These are phyloP conservation scores for Platanista minor DNA, from an alignment of 2,113 vertebrate genomes.

Conservation along the genomic window DNA sequence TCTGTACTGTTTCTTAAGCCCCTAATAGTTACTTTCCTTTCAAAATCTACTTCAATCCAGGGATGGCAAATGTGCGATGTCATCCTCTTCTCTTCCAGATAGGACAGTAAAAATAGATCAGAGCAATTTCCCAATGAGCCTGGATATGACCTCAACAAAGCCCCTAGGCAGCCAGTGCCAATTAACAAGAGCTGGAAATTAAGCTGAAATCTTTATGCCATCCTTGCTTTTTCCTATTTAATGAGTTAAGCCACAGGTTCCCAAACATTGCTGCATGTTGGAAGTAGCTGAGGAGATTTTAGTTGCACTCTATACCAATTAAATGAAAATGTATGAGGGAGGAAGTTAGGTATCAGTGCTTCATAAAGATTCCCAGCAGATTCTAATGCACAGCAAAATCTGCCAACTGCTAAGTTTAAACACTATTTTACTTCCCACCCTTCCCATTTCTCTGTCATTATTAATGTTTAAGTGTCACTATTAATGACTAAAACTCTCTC, in stretches of 20 bases:
- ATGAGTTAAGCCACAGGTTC: background rate
- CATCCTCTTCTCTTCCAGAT: background rate
- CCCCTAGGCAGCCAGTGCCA: background rate
- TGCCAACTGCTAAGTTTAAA: background rate
- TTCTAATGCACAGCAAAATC: background rate
- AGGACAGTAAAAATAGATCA: background rate
- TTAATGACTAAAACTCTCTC: background rate
- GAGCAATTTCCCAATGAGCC: background rate
- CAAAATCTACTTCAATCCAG: background rate
- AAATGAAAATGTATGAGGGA: background rate
- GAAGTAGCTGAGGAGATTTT: background rate
- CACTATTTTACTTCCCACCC: background rate
- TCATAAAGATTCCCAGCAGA: background rate
- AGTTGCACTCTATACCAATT: background rate
- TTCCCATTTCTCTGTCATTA: background rate
- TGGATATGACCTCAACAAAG: background rate
- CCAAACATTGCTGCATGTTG: background rate
- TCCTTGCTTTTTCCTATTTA: background rate
- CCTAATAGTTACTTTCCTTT: background rate
- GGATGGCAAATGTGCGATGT: background rate
- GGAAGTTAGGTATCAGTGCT: background rate
- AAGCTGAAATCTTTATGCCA: background rate
- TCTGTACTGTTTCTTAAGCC: background rate
- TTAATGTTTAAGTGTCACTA: background rate
- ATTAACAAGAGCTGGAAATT: background rate